Evolutionary conservation across 2,888 invertebrate species (phyloP).

Genomic region (Branchinecta sandiegonensis): DNA sequence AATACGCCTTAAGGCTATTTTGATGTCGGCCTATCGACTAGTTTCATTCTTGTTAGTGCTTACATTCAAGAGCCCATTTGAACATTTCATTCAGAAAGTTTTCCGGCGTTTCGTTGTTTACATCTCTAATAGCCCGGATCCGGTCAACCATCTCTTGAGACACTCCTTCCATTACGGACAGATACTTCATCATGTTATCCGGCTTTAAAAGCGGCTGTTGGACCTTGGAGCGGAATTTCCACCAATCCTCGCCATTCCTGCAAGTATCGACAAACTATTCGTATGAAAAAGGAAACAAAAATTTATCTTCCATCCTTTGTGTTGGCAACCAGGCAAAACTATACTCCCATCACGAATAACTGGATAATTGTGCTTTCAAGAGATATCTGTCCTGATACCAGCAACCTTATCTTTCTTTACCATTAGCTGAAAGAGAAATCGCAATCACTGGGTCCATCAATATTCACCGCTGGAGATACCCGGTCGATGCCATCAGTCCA

Average conservation of each 20-base stretch:
- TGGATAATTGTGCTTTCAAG: too few relatives aligned
- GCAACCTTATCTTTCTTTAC: too few relatives aligned
- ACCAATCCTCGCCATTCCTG: slow-evolving; percentile 71
- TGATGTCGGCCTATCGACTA: too few relatives aligned
- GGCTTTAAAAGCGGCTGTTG: slow-evolving; percentile 62
- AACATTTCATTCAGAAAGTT: slow-evolving; percentile 78
- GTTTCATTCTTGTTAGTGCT: slow-evolving; percentile 34
- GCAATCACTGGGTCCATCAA: too few relatives aligned
- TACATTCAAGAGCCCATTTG: slow-evolving; percentile 85
- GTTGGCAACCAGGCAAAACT: slow-evolving; percentile 45
- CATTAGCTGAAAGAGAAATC: too few relatives aligned
- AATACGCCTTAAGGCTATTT: too few relatives aligned
- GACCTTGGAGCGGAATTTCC: slow-evolving; percentile 57
- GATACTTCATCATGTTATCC: slow-evolving; percentile 53
- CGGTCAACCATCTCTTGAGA: slow-evolving; percentile 52
- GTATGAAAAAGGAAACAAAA: background rate
- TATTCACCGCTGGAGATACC: too few relatives aligned
- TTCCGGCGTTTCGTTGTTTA: slow-evolving; percentile 52
- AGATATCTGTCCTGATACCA: too few relatives aligned
- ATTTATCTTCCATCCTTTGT: slow-evolving; percentile 46
- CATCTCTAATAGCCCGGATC: slow-evolving; percentile 46
- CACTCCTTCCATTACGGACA: slow-evolving; percentile 51
- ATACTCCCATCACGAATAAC: too few relatives aligned
- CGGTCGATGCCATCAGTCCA: too few relatives aligned
- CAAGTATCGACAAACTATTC: slow-evolving; percentile 28